These are phyloP conservation scores for Hyla sarda DNA, from an alignment of 2,113 vertebrate species.

Conservation along the genomic window DNA sequence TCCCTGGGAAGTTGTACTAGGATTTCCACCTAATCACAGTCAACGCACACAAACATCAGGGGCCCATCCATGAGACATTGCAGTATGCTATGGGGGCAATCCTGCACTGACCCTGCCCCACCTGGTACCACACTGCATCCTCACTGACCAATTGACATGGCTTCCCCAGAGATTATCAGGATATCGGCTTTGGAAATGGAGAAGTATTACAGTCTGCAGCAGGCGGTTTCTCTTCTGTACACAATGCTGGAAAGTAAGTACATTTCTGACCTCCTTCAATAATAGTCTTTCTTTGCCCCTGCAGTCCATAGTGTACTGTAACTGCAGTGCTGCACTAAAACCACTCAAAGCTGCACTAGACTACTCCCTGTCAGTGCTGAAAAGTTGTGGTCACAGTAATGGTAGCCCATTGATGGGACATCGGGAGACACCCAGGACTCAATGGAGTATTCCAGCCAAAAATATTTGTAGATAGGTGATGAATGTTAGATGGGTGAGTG, in stretches of 20 bases:
- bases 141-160: slow-evolving; percentile 62
- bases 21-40: background rate
- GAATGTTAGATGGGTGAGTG: background rate
- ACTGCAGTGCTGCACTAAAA: slow-evolving; percentile 44
- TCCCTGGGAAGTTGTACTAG: background rate
- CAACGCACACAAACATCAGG: background rate
- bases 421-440: background rate
- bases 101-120: background rate
- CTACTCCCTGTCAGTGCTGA: background rate
- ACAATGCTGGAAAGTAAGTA: slow-evolving; percentile 80
- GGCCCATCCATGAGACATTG: slow-evolving; percentile 18
- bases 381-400: background rate
- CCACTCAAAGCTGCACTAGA: background rate
- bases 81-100: background rate
- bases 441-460: background rate
- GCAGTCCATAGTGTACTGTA: background rate
- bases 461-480: too few species aligned
- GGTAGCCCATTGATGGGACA: background rate
- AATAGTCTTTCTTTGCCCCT: background rate
- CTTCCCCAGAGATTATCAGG: slow-evolving; percentile 66
- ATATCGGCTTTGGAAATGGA: slow-evolving; percentile 77
- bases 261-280: background rate
- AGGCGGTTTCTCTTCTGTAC: slow-evolving; percentile 78
- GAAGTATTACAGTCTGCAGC: slow-evolving; percentile 82
- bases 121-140: background rate